Base-by-base conservation (phyloP, 1,140 invertebrate genomes). In the Chymomyza costata region DNA sequence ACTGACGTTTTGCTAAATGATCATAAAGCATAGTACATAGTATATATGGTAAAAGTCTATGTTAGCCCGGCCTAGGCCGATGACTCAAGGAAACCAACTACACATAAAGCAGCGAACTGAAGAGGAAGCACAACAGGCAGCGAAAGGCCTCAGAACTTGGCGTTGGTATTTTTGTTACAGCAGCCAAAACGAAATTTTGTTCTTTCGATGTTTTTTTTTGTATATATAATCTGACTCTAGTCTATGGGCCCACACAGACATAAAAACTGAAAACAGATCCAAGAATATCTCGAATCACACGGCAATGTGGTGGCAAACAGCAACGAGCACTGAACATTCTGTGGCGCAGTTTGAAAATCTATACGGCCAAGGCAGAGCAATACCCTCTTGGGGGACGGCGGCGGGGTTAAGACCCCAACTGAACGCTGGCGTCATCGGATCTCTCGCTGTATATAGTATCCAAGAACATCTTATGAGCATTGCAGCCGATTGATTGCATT, bases 101-200 rank as follows among this genome's bases (percentile, higher is more conserved):
- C n/a, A n/a, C n/a, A n/a, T n/a, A n/a, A n/a, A n/a, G n/a, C n/a
- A n/a, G n/a, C n/a, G n/a, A n/a, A n/a, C n/a, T n/a, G n/a, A n/a
- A n/a, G n/a, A n/a, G n/a, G n/a, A n/a, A n/a, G n/a, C n/a, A n/a
- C n/a, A n/a, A n/a, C n/a, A n/a, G 37, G 44, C 67, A 73, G n/a
- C 10, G 25, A 28, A 28, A 28, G 10, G 5, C 5, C 25, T 28
- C 5, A 28, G 10, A 28, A 68, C 68, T 73, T 73, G 68, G 63
- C 68, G 68, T 74, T 73, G 68, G 68, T 73, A 73, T 73, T 73
- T 73, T 73, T 39, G 69, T 73, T 73, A 73, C 68, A 67, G 68
- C 67, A 62, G 48, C 63, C 57, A 62, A 61, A 73, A 62, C 40
- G 46, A 51, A 69, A 55, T 65, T 49, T 61, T 69, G 59, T 59